A percentile compares a stretch with the other conserved stretches of the same genome.
These are phyloP conservation scores for Aldabrachelys gigantea DNA, from an alignment of 2,113 vertebrate species.

Conservation along the genomic window DNA sequence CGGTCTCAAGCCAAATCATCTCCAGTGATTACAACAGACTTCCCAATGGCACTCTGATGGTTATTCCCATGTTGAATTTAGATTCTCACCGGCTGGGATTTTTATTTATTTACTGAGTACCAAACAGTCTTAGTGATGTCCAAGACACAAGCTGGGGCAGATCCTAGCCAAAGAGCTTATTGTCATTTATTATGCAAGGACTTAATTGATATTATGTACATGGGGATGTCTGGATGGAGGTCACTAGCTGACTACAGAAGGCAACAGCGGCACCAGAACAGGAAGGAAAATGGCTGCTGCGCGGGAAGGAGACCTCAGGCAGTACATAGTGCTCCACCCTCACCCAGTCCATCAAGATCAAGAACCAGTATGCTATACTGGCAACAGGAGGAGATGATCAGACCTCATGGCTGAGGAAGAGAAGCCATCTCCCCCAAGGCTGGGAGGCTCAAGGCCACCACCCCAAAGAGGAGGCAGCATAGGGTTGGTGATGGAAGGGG, in stretches of 20 bases:
- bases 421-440: background rate
- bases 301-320: background rate
- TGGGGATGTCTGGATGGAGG: background rate
- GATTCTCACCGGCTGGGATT: background rate
- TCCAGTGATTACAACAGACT: background rate
- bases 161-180: background rate
- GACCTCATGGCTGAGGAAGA: background rate
- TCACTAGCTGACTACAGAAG: background rate
- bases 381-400: background rate
- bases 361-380: background rate
- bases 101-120: background rate
- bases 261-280: background rate
- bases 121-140: background rate
- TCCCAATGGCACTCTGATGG: background rate
- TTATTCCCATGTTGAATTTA: background rate
- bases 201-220: background rate
- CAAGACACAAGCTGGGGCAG: background rate
- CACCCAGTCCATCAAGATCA: background rate
- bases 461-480: background rate
- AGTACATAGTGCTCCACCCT: background rate
- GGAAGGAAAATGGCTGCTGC: background rate
- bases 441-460: background rate
- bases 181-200: background rate
- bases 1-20: background rate
- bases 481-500: background rate